Percentiles rank a stretch among this genome's conserved stretches.
phyloP scores from a whole-genome alignment of 2,113 vertebrate genomes.

The Malurus cyaneus region DNA sequence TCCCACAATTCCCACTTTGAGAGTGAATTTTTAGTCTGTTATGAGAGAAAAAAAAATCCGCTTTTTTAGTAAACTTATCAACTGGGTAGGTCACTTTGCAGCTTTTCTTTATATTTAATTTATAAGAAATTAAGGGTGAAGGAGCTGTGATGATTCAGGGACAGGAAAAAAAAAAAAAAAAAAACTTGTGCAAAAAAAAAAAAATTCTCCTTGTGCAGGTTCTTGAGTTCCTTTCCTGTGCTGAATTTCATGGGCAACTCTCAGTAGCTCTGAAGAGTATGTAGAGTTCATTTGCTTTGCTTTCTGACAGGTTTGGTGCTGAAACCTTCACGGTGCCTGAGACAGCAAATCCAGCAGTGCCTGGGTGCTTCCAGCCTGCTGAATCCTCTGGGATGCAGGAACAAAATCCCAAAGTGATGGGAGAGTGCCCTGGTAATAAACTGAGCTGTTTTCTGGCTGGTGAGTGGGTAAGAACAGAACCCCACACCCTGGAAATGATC shows the following conservation, averaged over 20 bases:
- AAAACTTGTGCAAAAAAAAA: too few species aligned
- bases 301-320: neutral
- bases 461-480: neutral
- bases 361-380: neutral
- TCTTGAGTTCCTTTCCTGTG: neutral
- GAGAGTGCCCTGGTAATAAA: neutral
- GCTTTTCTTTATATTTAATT: neutral
- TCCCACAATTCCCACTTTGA: neutral
- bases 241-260: neutral
- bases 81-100: neutral
- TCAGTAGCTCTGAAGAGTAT: neutral
- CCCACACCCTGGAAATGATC: neutral
- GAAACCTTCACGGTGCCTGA: neutral
- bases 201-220: neutral
- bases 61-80: neutral
- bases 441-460: neutral
- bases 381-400: neutral
- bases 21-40: neutral
- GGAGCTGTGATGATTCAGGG: neutral
- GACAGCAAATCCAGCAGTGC: neutral
- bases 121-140: neutral
- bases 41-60: neutral
- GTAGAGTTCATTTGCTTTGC: neutral
- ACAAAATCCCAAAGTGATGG: accelerated
- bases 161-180: too few species aligned